These are phyloP conservation scores for Ormyrus rosae DNA, from an alignment of 2,888 invertebrate species.

Conservation along the genomic window DNA sequence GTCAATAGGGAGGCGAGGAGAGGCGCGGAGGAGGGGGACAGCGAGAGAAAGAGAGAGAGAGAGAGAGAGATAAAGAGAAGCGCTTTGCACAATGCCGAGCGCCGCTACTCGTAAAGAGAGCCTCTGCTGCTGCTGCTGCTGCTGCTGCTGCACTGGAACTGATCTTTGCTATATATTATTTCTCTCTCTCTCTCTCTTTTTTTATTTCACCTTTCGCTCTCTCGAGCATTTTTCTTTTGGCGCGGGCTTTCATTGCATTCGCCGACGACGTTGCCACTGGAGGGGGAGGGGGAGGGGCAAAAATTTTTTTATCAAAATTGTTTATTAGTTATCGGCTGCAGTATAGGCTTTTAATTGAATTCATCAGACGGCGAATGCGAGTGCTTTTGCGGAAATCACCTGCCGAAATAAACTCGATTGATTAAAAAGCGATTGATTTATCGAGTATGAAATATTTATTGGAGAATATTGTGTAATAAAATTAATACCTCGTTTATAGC, in stretches of 20 bases:
- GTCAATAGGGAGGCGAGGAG: constrained; percentile 71
- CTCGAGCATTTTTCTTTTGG: background rate
- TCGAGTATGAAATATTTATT: background rate
- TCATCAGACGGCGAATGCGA: background rate
- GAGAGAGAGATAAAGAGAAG: constrained; percentile 24
- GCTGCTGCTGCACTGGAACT: constrained; percentile 4
- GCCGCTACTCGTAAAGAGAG: constrained; percentile 47
- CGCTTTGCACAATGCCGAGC: constrained; percentile 39
- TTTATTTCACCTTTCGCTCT: background rate
- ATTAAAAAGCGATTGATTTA: background rate
- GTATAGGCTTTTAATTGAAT: background rate
- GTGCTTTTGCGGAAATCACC: no score
- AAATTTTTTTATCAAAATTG: constrained; percentile 10
- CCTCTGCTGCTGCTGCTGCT: constrained; percentile 1
- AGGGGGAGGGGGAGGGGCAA: no score
- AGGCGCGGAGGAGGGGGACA: constrained; percentile 60
- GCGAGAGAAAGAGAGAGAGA: background rate
- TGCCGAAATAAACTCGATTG: background rate
- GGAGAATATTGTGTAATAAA: no score
- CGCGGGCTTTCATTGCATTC: no score
- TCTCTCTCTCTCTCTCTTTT: constrained; percentile 11
- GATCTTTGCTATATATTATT: constrained; percentile 39
- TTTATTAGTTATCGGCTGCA: constrained; percentile 4
- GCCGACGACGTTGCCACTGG: no score
- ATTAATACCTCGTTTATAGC: no score